Conservation (phyloP, 1,140 invertebrate genomes). For the Trichonephila clavata region DNA sequence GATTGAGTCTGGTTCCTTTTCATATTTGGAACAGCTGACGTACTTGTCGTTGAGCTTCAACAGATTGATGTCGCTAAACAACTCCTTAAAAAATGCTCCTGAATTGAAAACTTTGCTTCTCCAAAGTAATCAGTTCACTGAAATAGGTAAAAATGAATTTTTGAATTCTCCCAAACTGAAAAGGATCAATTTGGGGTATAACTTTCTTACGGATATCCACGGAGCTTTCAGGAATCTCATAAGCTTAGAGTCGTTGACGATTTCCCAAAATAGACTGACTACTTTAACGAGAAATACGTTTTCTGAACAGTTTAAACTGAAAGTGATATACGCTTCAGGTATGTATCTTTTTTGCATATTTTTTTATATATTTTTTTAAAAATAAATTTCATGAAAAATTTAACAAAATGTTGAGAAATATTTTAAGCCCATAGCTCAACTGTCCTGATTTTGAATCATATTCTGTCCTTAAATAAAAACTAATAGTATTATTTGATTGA, state of each 20-base stretch:
- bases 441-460: too few relatives aligned
- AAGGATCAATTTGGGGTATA: neutral
- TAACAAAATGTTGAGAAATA: too few relatives aligned
- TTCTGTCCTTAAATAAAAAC: too few relatives aligned
- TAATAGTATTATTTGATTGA: too few relatives aligned
- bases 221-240: conserved; percentile 30
- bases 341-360: neutral
- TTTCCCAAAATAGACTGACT: neutral
- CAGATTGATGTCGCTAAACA: neutral
- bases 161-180: neutral
- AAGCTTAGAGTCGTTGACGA: neutral
- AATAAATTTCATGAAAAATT: neutral
- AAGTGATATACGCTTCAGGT: conserved; percentile 3
- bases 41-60: neutral
- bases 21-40: neutral
- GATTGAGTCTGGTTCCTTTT: conserved; percentile 19
- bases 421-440: too few relatives aligned
- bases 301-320: neutral
- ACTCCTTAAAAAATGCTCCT: neutral
- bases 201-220: neutral
- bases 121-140: neutral
- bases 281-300: conserved; percentile 44
- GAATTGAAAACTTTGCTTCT: neutral
- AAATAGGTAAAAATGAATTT: neutral
- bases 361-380: too few relatives aligned